Base-by-base conservation (phyloP, 1,140 invertebrate species). In the Vanessa atalanta region DNA sequence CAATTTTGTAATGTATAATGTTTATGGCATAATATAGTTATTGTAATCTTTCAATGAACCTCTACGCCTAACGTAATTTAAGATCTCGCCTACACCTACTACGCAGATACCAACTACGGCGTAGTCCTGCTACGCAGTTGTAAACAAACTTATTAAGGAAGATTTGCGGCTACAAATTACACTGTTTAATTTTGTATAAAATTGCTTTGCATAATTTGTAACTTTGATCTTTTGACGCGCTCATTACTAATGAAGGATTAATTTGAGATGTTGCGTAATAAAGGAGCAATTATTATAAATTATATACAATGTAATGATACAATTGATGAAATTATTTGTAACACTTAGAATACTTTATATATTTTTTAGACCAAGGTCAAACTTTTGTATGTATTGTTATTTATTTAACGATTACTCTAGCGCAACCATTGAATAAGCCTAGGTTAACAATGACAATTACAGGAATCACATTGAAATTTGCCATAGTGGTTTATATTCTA, bases 21-120 rank as follows among this genome's bases (percentile, higher is more conserved):
- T 9, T 11, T 8, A 43, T 43, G 6, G 9, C 37, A 11, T 43
- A 9, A 43, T 43, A 43, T 9, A 43, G 8, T 26, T 61, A 43
- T 55, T 53, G 7, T 37, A 47, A 43, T 47, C 63, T 50, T 16
- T 11, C 7, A 61, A 57, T 37, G n/a, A 26, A 20, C 12, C 63
- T 53, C 12, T 51, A 47, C 26, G 20, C 26, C 26, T 72, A 43
- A 76, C 51, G 57, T 69, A 74, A 55, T 68, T 47, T 48, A 15
- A 74, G 55, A 43, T 71, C 65, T 48, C 72, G 66, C 72, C 72
- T 64, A 74, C 66, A 74, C 3, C 60, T 69, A 55, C 71, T 47
- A 16, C 72, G 72, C 61, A 71, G 48, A 65, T 65, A 66, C 31
- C 47, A 15, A n/a, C 72, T 74, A 74, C 72, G 72, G 31, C 61